These are phyloP conservation scores for Heteronetta atricapilla DNA, from an alignment of 2,113 vertebrate species.

Conservation along the genomic window DNA sequence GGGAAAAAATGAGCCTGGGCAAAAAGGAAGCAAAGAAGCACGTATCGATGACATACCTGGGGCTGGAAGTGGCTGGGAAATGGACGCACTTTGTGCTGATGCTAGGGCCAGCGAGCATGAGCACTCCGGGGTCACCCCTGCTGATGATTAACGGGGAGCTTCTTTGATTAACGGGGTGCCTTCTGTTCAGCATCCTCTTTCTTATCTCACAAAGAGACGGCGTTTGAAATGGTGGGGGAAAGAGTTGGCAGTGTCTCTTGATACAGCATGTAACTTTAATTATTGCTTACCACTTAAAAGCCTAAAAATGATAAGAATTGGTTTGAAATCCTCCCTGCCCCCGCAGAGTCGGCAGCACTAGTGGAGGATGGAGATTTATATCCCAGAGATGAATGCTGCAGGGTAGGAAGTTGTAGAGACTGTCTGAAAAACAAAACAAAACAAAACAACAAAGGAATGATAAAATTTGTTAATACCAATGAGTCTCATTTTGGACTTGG, in stretches of 20 bases:
- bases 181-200: constrained; percentile 16
- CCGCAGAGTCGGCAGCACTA: not conserved
- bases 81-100: not conserved
- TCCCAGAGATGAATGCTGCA: not conserved
- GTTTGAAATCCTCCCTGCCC: not conserved
- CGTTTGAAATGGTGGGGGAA: not conserved
- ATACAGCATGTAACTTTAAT: not conserved
- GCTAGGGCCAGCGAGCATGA: not conserved
- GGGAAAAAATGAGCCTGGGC: not conserved
- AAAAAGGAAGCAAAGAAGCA: not conserved
- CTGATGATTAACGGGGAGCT: not conserved
- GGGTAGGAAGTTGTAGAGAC: not conserved
- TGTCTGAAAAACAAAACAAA: not conserved
- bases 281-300: not conserved
- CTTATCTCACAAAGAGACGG: constrained; percentile 22
- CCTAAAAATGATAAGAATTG: not conserved
- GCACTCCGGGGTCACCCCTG: fast-evolving
- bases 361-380: not conserved
- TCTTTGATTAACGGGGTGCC: no score
- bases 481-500: not conserved
- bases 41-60: not conserved
- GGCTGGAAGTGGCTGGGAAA: not conserved
- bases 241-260: not conserved
- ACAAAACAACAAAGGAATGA: fast-evolving
- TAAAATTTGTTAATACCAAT: not conserved